Conservation (phyloP, 2,797 vertebrate species). For the Tenualosa thibaudeaui region DNA sequence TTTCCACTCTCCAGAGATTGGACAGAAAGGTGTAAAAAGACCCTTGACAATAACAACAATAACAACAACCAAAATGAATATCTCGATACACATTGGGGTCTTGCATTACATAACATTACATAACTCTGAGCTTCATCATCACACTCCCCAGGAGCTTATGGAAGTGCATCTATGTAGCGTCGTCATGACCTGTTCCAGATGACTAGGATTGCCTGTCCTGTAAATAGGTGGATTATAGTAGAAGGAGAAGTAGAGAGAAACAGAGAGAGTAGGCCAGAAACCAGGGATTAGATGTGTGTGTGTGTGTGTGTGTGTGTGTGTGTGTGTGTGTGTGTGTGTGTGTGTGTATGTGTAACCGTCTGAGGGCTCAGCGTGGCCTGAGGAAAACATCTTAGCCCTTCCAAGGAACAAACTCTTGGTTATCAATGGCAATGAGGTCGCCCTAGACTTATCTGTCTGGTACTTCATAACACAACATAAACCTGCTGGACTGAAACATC, state of each 20-base stretch:
- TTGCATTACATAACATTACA: constrained; percentile 44
- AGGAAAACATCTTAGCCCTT: background rate
- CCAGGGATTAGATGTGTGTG: constrained; percentile 63
- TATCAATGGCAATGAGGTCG: background rate
- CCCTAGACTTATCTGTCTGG: background rate
- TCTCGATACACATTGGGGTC: background rate
- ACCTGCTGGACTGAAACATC: background rate
- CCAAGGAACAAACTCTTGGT: background rate
- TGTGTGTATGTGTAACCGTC: constrained; percentile 21
- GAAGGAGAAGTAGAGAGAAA: constrained; percentile 38
- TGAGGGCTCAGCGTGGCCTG: constrained; percentile 27
- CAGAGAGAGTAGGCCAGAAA: constrained; percentile 53
- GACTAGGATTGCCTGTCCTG: constrained; percentile 52
- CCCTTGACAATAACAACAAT: background rate
- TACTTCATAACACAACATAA: background rate
- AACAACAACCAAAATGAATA: background rate
- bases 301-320: constrained; percentile 28
- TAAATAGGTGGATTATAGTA: constrained; percentile 67
- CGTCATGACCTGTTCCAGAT: constrained; percentile 41
- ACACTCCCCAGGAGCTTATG: constrained; percentile 28
- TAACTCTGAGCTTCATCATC: constrained; percentile 52
- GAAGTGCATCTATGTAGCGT: constrained; percentile 32
- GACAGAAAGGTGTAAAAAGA: background rate
- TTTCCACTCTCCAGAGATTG: background rate
- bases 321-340: constrained; percentile 47